Base-by-base conservation (phyloP, 53 echinoderm and acorn worm genomes). In the Arbacia lixula region DNA sequence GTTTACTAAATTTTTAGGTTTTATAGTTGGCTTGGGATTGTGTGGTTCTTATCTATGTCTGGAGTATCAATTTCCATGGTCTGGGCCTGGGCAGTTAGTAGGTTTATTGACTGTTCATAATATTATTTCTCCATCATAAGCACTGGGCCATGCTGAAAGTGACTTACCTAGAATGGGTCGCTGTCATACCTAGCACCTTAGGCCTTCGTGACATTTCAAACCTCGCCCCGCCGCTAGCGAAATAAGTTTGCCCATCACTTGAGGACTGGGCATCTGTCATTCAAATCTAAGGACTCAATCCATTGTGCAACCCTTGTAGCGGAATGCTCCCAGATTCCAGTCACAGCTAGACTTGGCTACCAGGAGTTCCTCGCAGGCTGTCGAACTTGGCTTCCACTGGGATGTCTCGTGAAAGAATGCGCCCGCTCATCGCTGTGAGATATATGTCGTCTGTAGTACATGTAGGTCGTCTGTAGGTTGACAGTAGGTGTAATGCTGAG, bases 311-410 rank as follows among this genome's bases (percentile, higher is more conserved):
- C 39, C 57, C 58, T 58, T 77, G 24, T 11, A 12, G 27, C 77
- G 4, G 77, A 77, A 56, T 77, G 77, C 77, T 3, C 24, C 35
- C 35, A 40, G 40, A 77, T 77, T 77, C 77, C 60, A 3, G 39
- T 41, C 77, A 21, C 77, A 77, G 77, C 77, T 77, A 77, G 77
- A 56, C 77, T 77, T 39, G 60, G 60, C 77, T 41, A 58, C 77
- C 77, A 77, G 77, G 77, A 77, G 77, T 77, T 77, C 56, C 27
- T 53, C 8, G 1, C 46, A 53, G 74, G 74, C 53, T 74, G 52
- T 53, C 31, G 74, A 74, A 53, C 74, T 74, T 38, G 12, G 50
- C 28, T 74, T 21, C n/a, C n/a, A n/a, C n/a, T n/a, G n/a, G n/a
- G n/a, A n/a, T n/a, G n/a, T n/a, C n/a, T n/a, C n/a, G n/a, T n/a